Evolutionary conservation across 2,113 vertebrate species (phyloP), one percentile per base, ranked within the genome.

Genomic region (Chunga burmeisteri): DNA sequence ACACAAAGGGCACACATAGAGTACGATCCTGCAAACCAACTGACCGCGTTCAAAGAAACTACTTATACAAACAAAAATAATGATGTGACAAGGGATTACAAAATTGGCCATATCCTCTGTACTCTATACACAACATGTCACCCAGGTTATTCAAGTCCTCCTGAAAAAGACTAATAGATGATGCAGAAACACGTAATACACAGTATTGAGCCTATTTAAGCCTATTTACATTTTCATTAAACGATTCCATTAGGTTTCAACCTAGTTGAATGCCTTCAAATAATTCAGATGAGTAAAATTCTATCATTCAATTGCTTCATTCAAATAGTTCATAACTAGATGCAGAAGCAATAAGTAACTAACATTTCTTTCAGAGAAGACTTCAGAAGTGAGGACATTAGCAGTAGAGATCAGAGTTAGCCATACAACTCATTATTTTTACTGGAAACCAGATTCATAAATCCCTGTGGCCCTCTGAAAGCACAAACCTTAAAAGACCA

Each of bases 151-250:
- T 75, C 81, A 82, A 58, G 52, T 34, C 59, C 46, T 59, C 23
- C 26, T 18, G 2, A 14, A 59, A 83, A 94, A 89, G 81, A 58
- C 47, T 92, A 72, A 82, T 66, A 52, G 63, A 16, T 30, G 34
- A 75, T 63, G 42, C 50, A 77, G 78, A 71, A 79, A 62, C 63
- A 82, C 7, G 16, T 40, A 85, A 68, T 34, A 42, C 50, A 38
- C 38, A 59, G 38, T 38, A 83, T 65, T 89, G 77, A 93, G 52
- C 56, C 42, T 75, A 81, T 92, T 94, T 89, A 80, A 93, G 52
- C 56, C 42, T 75, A 81, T 92, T 94, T 90, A 94, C 61, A 93
- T 83, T 87, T 87, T 52, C 90, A 96, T 85, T 96, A 91, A 97
- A 88, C 0, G 7, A 27, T 67, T 77, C 58, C 61, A 94, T 91